Evolutionary conservation across 2,113 vertebrate genomes (phyloP).

Genomic region (Equus przewalskii): DNA sequence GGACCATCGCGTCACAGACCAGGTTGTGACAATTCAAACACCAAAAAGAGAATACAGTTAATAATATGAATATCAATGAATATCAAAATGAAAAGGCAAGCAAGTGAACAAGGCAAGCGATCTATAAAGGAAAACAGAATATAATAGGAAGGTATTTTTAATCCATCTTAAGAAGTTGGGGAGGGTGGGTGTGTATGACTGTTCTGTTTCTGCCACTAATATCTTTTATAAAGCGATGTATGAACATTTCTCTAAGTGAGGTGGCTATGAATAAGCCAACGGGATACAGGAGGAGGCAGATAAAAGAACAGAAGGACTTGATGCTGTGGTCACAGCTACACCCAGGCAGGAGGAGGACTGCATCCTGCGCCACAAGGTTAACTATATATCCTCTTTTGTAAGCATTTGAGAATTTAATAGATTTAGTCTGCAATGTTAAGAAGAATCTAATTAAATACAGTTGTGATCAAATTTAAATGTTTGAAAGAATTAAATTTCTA

Average conservation of each 20-base stretch:
- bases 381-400: accelerated
- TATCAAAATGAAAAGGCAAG: background rate
- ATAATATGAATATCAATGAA: background rate
- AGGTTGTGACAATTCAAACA: background rate
- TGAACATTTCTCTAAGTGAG: background rate
- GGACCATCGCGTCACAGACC: accelerated
- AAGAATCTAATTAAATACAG: background rate
- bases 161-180: constrained; percentile 13
- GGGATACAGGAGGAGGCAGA: background rate
- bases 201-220: background rate
- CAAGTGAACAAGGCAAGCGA: background rate
- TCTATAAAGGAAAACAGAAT: background rate
- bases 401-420: background rate
- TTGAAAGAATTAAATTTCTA: background rate
- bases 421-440: background rate
- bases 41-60: background rate
- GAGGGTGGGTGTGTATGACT: background rate
- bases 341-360: background rate
- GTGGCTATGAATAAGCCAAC: background rate
- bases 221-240: background rate
- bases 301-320: background rate
- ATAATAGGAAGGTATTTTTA: background rate
- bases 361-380: background rate
- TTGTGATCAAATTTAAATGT: background rate
- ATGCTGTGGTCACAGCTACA: accelerated